Base-by-base conservation (phyloP, 1,140 invertebrate genomes). In the Zaprionus camerounensis region DNA sequence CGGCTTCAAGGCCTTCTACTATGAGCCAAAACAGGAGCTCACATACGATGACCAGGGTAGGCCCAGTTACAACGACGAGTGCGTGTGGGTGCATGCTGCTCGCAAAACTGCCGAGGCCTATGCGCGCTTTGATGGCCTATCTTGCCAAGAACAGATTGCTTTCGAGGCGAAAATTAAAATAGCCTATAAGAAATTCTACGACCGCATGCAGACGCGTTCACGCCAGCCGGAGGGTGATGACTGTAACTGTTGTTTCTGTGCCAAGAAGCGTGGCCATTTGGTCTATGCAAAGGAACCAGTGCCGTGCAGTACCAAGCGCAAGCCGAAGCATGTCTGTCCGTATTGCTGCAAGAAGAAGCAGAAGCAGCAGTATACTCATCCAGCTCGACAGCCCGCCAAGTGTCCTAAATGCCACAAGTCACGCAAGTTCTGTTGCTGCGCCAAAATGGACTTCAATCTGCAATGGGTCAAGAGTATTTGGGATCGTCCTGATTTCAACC, bases 1-100 rank as follows among this genome's bases (percentile, higher is more conserved):
- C 1, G 91, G 81, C 58, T 92, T 92, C 56, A 92, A 92, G 61
- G 91, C 91, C 34, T 92, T 83, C 65, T 92, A 92, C 69, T 92
- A 92, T 38, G 75, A 88, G 55, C 88, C 91, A 5, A 92, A 91
- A 26, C 36, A 75, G 65, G 81, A 84, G 11, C 20, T 77, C 34
- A 88, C 90, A 17, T 78, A 85, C 55, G 84, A 91, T 26, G 83
- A 88, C 0, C 80, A 81, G 55, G 83, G 82, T n/a, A 58, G 79
- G 1, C 91, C 91, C 7, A 78, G 75, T 7, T 92, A 88, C 53
- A 88, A 90, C 7, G 86, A 92, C 9, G 91, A 92, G 61, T 92
- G 91, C 46, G 81, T 92, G 12, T 92, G 86, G 84, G 88, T 92
- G 49, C 91, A 92, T 76, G 91, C 91, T 2, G 88, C 91, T 0